Conservation (phyloP, 2,888 invertebrate species). For the Gonocerus acuteangulatus region DNA sequence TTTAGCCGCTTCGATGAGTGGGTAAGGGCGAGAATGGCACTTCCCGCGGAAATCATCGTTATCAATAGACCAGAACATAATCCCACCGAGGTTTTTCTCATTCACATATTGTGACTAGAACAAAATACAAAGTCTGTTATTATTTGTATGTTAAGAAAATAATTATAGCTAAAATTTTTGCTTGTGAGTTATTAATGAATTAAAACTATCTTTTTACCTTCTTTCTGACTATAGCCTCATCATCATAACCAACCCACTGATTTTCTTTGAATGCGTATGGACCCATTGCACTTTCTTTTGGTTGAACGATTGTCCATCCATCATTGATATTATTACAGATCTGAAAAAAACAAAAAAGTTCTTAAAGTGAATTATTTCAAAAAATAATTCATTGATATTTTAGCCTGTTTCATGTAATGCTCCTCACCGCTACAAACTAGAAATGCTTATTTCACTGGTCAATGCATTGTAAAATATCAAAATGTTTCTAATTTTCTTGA, state of each 20-base stretch:
- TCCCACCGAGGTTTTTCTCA: slow-evolving; percentile 76
- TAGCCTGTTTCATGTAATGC: background rate
- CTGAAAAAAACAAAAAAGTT: slow-evolving; percentile 46
- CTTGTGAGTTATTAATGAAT: no score
- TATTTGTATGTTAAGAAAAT: no score
- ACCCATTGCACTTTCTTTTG: slow-evolving; percentile 74
- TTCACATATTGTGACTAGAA: slow-evolving; percentile 71
- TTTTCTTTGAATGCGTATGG: slow-evolving; percentile 80
- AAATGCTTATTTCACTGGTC: no score
- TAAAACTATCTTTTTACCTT: no score
- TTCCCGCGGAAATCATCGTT: slow-evolving; percentile 91
- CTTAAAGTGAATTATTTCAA: background rate
- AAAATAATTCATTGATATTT: background rate
- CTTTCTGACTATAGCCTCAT: slow-evolving; percentile 48
- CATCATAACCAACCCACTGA: slow-evolving; percentile 93
- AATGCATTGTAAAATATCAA: no score
- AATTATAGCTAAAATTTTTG: no score
- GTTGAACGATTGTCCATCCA: slow-evolving; percentile 75
- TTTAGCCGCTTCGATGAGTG: slow-evolving; percentile 84
- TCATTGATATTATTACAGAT: slow-evolving; percentile 75
- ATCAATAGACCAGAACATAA: slow-evolving; percentile 90
- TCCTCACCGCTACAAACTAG: no score
- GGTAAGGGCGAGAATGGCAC: slow-evolving; percentile 79
- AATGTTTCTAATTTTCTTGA: no score
- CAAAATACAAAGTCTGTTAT: background rate